Percentiles rank a stretch among this genome's conserved stretches.
Evolutionary conservation across 92 coral and sea anemone genomes (phyloP).

Genomic region (Porites divaricata): DNA sequence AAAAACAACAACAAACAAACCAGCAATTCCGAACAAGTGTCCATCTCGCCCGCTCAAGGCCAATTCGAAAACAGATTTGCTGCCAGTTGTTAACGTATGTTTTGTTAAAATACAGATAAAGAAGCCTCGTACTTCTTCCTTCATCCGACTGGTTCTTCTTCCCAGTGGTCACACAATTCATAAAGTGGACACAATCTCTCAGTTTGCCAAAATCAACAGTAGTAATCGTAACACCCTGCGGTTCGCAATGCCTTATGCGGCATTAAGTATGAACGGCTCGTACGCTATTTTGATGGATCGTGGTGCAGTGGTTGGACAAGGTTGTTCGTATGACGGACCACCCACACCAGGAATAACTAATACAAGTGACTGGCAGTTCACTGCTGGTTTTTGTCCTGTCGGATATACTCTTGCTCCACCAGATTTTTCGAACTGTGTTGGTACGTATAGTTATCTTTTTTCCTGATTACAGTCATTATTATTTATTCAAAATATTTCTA

Average conservation of each 20-base stretch:
- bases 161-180: constrained; percentile 27
- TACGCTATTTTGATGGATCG: constrained; percentile 54
- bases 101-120: constrained; percentile 25
- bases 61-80: too few species aligned
- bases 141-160: constrained; percentile 29
- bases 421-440: constrained; percentile 2
- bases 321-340: constrained; percentile 60
- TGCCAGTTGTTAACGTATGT: neutral
- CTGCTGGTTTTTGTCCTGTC: constrained; percentile 20
- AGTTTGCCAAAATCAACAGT: neutral
- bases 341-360: constrained; percentile 58
- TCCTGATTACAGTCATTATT: neutral
- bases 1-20: too few species aligned
- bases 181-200: constrained; percentile 52
- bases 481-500: too few species aligned
- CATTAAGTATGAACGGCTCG: constrained; percentile 55
- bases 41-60: too few species aligned
- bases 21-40: too few species aligned
- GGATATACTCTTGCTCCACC: constrained; percentile 42
- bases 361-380: constrained; percentile 30
- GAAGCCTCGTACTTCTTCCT: constrained; percentile 39
- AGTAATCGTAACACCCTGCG: constrained; percentile 31
- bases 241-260: constrained; percentile 41
- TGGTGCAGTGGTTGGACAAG: constrained; percentile 64
- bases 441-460: neutral